Evolutionary conservation across 2,113 vertebrate genomes (phyloP).

Genomic region (Burhinus oedicnemus): DNA sequence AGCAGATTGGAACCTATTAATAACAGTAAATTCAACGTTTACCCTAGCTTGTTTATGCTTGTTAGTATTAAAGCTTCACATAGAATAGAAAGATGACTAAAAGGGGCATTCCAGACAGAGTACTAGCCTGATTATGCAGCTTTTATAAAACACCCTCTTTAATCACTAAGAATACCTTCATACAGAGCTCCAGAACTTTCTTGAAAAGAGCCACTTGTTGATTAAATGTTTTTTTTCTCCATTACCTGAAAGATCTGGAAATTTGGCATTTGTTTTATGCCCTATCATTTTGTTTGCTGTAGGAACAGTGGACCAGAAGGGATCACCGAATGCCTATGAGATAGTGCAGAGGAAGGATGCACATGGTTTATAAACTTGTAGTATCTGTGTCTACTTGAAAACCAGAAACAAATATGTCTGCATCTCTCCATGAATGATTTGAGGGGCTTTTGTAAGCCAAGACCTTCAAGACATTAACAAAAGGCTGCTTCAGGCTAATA

Average conservation of each 20-base stretch:
- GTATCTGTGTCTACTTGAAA: neutral
- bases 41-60: slow-evolving; percentile 37
- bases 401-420: neutral
- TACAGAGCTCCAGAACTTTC: neutral
- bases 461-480: neutral
- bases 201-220: neutral
- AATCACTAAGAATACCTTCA: neutral
- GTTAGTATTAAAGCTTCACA: slow-evolving; percentile 20
- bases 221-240: neutral
- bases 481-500: neutral
- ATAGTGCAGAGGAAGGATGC: neutral
- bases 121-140: neutral
- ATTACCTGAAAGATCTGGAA: neutral
- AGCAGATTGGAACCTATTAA: slow-evolving; percentile 58
- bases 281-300: neutral
- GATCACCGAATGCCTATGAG: neutral
- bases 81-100: slow-evolving; percentile 19
- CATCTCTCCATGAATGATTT: neutral
- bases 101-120: slow-evolving; percentile 22
- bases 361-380: neutral
- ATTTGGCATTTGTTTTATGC: neutral
- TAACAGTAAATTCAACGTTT: slow-evolving; percentile 58
- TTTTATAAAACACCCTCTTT: neutral
- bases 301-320: neutral
- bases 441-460: neutral